These are phyloP conservation scores for Folsomia candida DNA, from an alignment of 2,888 invertebrate species.

Conservation along the genomic window DNA sequence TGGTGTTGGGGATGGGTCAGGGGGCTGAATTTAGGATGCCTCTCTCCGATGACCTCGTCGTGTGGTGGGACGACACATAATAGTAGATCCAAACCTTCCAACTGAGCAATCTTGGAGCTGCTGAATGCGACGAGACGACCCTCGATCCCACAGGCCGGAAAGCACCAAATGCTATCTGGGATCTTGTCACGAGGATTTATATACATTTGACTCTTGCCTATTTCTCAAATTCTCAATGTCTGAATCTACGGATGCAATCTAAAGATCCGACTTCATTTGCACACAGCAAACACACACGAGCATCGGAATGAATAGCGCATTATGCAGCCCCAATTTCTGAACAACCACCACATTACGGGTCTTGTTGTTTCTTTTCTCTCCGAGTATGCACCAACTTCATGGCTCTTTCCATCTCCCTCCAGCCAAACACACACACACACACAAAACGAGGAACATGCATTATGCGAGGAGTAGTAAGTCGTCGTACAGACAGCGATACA, in stretches of 20 bases:
- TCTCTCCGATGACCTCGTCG: too few relatives aligned
- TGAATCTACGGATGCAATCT: background rate
- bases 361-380: background rate
- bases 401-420: background rate
- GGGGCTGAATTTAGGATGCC: too few relatives aligned
- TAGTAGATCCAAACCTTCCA: too few relatives aligned
- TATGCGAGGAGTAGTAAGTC: background rate
- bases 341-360: background rate
- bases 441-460: background rate
- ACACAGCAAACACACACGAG: background rate
- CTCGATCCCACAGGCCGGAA: too few relatives aligned
- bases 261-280: background rate
- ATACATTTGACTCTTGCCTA: slow-evolving; percentile 22
- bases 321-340: background rate
- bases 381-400: too few relatives aligned
- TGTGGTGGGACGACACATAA: too few relatives aligned
- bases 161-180: slow-evolving; percentile 46
- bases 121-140: too few relatives aligned
- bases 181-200: slow-evolving; percentile 49
- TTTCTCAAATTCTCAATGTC: background rate
- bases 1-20: too few relatives aligned
- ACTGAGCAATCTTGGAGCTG: too few relatives aligned
- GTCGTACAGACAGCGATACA: background rate
- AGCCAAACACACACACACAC: background rate
- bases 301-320: background rate